Base-by-base conservation (phyloP, 2,888 invertebrate species). In the Dryobotodes eremita region DNA sequence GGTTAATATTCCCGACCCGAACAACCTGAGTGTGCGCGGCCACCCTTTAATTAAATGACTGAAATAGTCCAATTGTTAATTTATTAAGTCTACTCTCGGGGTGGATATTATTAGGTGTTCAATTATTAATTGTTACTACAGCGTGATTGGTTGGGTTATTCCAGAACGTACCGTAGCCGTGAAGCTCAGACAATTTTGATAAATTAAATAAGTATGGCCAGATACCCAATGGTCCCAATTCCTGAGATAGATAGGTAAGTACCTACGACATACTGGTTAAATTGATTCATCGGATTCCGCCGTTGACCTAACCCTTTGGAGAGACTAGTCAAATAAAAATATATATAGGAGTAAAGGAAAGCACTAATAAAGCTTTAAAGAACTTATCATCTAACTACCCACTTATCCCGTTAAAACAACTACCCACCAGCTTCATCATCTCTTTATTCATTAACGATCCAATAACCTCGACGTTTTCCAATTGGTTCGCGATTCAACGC, bases 1-100 rank as follows among this genome's bases (percentile, higher is more conserved):
- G 97, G 97, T 96, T 96, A 97, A 97, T 97, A 96, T 96, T 95
- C 95, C 94, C 94, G 94, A 94, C 94, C 96, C 95, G 94, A 91
- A 90, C 93, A 94, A 95, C 95, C 95, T 95, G 95, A 88, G 91
- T 90, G 93, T 91, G 91, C 92, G 90, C 93, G 92, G 93, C 92
- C 92, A 92, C 93, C 94, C 94, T 94, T 95, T 96, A 96, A 96
- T 96, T 96, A 96, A 96, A 96, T 95, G 94, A 94, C 95, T 95
- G 93, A 94, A 95, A 96, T 95, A 95, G 94, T 95, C 92, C 93
- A 92, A 95, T 94, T 95, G 94, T 94, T 95, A 95, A 95, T 94
- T 96, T 95, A 95, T 93, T 93, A 93, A 91, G 90, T 91, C 90
- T 90, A 91, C 89, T 89, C 89, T 88, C 82, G 86, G 90, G 85